Evolutionary conservation across 2,113 vertebrate species (phyloP).

Genomic region (Cebus imitator): DNA sequence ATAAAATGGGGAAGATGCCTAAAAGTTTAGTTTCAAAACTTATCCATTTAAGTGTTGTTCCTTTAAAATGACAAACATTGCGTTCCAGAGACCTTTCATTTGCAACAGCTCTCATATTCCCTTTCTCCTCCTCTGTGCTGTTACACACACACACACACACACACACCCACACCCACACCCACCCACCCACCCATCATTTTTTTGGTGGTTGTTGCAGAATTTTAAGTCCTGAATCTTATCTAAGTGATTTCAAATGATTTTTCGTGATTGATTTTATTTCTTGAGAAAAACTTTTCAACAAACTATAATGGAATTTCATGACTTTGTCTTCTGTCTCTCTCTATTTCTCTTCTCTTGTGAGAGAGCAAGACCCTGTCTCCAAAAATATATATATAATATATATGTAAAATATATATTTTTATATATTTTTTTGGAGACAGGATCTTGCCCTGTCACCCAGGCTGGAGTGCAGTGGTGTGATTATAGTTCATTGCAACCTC

Average conservation of each 20-base stretch:
- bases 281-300: neutral
- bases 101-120: neutral
- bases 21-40: neutral
- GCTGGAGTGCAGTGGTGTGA: too few species aligned
- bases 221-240: neutral
- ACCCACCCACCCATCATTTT: too few species aligned
- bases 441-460: too few species aligned
- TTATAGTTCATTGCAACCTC: too few species aligned
- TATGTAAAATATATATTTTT: too few species aligned
- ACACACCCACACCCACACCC: too few species aligned
- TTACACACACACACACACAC: neutral
- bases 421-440: too few species aligned
- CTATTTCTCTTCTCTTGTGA: too few species aligned
- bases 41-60: neutral
- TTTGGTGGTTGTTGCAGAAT: neutral
- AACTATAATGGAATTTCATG: neutral
- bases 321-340: neutral
- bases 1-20: neutral
- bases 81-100: neutral
- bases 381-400: too few species aligned
- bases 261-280: neutral
- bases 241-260: neutral
- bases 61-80: neutral
- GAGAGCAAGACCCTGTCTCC: too few species aligned
- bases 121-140: neutral